Percentiles rank a stretch among this genome's conserved stretches.
Conservation (phyloP, 2,113 vertebrate species). For the Ammospiza nelsoni region DNA sequence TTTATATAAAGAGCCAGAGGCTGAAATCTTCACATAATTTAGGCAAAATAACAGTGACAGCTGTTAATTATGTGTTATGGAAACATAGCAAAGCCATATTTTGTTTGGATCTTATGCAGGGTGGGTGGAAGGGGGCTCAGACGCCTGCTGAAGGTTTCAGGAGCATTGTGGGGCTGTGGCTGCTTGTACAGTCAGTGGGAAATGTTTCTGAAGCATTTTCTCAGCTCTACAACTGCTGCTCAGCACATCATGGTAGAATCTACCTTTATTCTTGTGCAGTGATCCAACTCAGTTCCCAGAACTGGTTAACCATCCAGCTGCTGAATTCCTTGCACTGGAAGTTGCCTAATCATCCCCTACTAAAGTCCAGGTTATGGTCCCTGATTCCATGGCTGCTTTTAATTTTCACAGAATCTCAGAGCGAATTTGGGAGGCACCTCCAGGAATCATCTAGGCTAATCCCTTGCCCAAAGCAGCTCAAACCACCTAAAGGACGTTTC, state of each 20-base stretch:
- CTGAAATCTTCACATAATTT: background rate
- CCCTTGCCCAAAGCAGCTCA: background rate
- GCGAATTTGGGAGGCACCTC: rapidly evolving
- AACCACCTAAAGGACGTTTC: background rate
- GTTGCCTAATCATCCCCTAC: background rate
- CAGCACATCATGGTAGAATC: background rate
- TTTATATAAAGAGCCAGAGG: background rate
- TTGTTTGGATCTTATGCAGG: background rate
- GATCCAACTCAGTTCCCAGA: background rate
- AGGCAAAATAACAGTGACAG: background rate
- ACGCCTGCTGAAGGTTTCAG: background rate
- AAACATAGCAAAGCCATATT: background rate
- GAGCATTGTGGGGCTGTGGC: background rate
- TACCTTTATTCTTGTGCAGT: background rate
- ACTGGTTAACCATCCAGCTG: background rate
- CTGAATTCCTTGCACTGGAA: background rate
- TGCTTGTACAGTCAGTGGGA: background rate
- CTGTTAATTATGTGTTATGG: background rate
- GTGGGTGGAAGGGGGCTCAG: background rate
- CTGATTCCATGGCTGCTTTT: background rate
- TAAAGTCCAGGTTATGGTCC: background rate
- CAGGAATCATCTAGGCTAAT: background rate
- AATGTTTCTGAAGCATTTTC: background rate
- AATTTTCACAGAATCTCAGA: background rate
- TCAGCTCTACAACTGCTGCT: background rate